Evolutionary conservation across 1,140 invertebrate species (phyloP).

Genomic region (Zaprionus ghesquierei): DNA sequence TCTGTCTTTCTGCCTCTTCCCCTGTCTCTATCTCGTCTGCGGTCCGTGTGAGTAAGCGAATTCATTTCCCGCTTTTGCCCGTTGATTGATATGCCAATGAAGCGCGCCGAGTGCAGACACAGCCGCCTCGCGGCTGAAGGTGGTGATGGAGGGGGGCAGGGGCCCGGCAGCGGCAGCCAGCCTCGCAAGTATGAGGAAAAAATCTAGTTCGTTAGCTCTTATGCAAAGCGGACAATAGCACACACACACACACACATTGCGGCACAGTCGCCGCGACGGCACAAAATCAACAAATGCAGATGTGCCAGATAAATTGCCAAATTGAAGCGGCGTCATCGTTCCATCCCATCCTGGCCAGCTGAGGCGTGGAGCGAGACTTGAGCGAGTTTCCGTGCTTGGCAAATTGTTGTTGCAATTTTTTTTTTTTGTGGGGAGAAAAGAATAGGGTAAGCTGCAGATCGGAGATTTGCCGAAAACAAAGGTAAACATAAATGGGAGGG

Average conservation of each 20-base stretch:
- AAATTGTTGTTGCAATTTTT: slow-evolving; percentile 34
- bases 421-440: slow-evolving; percentile 7
- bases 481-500: neutral
- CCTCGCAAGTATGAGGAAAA: slow-evolving; percentile 52
- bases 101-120: slow-evolving; percentile 51
- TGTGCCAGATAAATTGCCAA: slow-evolving; percentile 71
- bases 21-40: slow-evolving; percentile 27
- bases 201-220: slow-evolving; percentile 77
- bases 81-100: slow-evolving; percentile 79
- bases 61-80: slow-evolving; percentile 73
- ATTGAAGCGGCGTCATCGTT: slow-evolving; percentile 44
- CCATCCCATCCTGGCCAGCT: neutral
- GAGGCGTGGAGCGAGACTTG: neutral
- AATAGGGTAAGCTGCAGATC: neutral
- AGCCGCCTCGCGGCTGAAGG: neutral
- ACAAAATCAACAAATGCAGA: slow-evolving; percentile 77
- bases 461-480: neutral
- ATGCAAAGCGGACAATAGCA: slow-evolving; percentile 76
- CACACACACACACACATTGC: slow-evolving; percentile 66
- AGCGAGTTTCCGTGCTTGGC: slow-evolving; percentile 5
- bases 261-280: slow-evolving; percentile 45
- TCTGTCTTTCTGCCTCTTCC: neutral
- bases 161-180: neutral
- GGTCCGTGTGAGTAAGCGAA: slow-evolving; percentile 69
- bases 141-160: neutral